Evolutionary conservation across 2,888 invertebrate species (phyloP), one percentile per base, ranked within the genome.

Genomic region (Dryobota labecula): DNA sequence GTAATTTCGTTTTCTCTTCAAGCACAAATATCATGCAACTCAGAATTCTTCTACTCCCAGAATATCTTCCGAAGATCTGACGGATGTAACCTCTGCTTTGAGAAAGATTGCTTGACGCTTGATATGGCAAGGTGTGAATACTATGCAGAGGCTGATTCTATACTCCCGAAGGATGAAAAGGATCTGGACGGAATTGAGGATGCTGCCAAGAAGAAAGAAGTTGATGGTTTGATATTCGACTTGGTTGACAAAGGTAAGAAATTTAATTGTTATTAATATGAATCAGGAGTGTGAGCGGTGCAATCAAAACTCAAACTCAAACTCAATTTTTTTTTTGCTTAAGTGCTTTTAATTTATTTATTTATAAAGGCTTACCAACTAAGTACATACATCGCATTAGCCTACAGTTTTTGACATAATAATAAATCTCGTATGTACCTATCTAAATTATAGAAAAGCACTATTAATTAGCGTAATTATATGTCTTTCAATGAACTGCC

Each of bases 51-150:
- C 53, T 84, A 67, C 64, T 53, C 45, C 2, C 45, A 20, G 15
- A 69, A 61, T 4, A 27, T 54, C 0, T 67, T 68, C 77, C 85
- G 85, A 0, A 80, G 83, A 20, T 56, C 81, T 2, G 66, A 73
- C 0, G 84, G 83, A n/a, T 93, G 92, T 73, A 83, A 74, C 24
- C 58, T 92, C 20, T 94, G 93, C 83, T 91, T 88, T 57, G 88
- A 83, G 0, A 80, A 86, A 5, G 87, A 91, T 53, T 94, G 94
- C 69, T 53, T 90, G 4, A 56, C 60, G 13, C 73, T 91, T 47
- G 84, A 87, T 15, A 75, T 83, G 15, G 69, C 85, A 0, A 82
- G 87, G 60, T 91, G 93, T 64, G 86, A 88, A 13, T 93, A 92
- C 83, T 93, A 92, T 67, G 78, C 83, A 7, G 87, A 88, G 5